Percentiles rank a stretch among this genome's conserved stretches.
Conservation (phyloP, 2,888 invertebrate genomes). For the Ectropis crepuscularia region DNA sequence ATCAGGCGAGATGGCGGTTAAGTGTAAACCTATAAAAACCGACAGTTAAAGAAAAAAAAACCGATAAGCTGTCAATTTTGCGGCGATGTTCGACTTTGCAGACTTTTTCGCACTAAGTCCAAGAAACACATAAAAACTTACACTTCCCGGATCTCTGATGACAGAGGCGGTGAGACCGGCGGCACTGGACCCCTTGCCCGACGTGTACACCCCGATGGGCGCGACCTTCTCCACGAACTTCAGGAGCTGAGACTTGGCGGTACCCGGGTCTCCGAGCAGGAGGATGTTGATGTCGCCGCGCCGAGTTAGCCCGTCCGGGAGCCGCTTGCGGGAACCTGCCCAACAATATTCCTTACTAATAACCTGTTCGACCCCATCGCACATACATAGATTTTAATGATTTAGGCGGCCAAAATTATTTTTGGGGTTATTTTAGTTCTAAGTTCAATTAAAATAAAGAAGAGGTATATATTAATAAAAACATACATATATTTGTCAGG, state of each 20-base stretch:
- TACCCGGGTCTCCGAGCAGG: conserved; percentile 98
- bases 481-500: too few species aligned
- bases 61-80: not conserved
- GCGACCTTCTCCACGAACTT: conserved; percentile 98
- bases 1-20: too few species aligned
- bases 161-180: conserved; percentile 99
- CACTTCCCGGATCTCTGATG: conserved; percentile 95
- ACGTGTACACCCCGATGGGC: conserved; percentile 98
- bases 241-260: conserved; percentile 98
- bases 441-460: too few species aligned
- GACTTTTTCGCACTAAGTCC: not conserved
- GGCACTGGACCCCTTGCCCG: conserved; percentile 99
- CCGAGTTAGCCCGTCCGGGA: conserved; percentile 97
- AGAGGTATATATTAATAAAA: too few species aligned
- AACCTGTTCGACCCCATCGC: too few species aligned
- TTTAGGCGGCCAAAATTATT: too few species aligned
- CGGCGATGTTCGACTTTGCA: not conserved
- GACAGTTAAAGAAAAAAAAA: too few species aligned
- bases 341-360: too few species aligned
- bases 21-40: too few species aligned
- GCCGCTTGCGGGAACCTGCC: conserved; percentile 89
- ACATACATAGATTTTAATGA: too few species aligned
- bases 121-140: conserved; percentile 72
- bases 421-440: too few species aligned
- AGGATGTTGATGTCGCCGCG: conserved; percentile 98